These are phyloP conservation scores for Caprella mutica DNA, from an alignment of 2,888 invertebrate genomes.

Conservation along the genomic window DNA sequence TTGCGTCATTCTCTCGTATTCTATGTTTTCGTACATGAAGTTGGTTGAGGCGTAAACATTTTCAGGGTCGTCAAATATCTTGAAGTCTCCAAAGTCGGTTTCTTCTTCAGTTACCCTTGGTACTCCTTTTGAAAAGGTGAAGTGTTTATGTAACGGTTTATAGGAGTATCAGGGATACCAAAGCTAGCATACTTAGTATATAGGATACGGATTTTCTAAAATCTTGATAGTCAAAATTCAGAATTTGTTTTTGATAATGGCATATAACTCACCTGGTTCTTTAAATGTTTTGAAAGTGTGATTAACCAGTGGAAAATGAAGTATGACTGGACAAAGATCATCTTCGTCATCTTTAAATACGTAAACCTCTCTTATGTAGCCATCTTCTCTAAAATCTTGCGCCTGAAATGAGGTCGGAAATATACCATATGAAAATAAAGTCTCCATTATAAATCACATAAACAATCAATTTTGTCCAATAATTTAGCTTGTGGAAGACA, in stretches of 20 bases:
- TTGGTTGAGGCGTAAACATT: constrained; percentile 43
- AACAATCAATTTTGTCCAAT: too few species aligned
- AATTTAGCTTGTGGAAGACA: too few species aligned
- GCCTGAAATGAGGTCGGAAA: constrained; percentile 2
- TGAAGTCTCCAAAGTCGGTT: constrained; percentile 41
- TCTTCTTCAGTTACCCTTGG: constrained; percentile 41
- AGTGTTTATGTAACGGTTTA: too few species aligned
- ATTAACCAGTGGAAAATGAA: constrained; percentile 43
- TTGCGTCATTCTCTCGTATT: constrained; percentile 42
- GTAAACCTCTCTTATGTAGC: constrained; percentile 42
- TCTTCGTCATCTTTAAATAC: constrained; percentile 42
- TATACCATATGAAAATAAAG: too few species aligned
- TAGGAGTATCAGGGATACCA: too few species aligned
- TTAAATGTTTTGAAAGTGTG: constrained; percentile 40
- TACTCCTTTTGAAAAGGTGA: constrained; percentile 41
- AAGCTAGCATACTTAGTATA: too few species aligned
- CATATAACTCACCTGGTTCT: constrained; percentile 39
- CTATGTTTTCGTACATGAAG: constrained; percentile 41
- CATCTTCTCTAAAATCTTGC: constrained; percentile 29
- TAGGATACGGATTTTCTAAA: too few species aligned
- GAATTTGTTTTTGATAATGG: too few species aligned
- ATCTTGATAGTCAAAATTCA: too few species aligned
- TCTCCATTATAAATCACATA: too few species aligned
- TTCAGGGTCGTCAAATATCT: constrained; percentile 41
- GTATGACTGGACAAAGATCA: constrained; percentile 41